Evolutionary conservation across 1,140 invertebrate species (phyloP).

Genomic region (Leptopilina boulardi): DNA sequence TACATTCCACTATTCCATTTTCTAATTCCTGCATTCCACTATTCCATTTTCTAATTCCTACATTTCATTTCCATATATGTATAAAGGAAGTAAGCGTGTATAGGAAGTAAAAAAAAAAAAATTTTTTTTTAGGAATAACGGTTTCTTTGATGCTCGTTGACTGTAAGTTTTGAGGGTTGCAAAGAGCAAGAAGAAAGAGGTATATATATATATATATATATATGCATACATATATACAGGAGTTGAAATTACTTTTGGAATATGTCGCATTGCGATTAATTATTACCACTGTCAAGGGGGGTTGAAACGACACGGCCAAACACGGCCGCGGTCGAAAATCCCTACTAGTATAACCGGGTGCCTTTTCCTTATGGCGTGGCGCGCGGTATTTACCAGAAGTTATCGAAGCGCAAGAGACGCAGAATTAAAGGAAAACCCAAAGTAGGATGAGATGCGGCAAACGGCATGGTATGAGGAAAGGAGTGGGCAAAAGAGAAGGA

Average conservation of each 20-base stretch:
- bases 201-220: too few relatives aligned
- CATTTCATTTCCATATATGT: background rate
- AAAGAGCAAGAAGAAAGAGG: background rate
- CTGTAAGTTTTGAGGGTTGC: conserved; percentile 34
- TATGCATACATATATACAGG: too few relatives aligned
- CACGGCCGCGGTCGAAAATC: conserved; percentile 46
- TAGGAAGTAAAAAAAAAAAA: too few relatives aligned
- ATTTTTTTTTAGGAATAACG: too few relatives aligned
- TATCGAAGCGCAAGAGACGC: conserved; percentile 65
- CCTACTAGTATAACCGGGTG: conserved; percentile 52
- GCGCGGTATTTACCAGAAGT: conserved; percentile 64
- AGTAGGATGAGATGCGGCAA: conserved; percentile 54
- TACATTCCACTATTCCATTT: too few relatives aligned
- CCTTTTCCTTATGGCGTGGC: conserved; percentile 60
- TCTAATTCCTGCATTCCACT: too few relatives aligned
- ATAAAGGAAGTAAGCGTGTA: conserved; percentile 29
- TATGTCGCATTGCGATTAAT: conserved; percentile 59
- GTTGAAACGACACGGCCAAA: conserved; percentile 37
- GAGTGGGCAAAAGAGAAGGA: conserved; percentile 46
- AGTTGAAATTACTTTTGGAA: conserved; percentile 36
- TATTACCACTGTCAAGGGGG: conserved; percentile 49
- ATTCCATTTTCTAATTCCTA: too few relatives aligned
- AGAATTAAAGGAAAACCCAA: conserved; percentile 65
- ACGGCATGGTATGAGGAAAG: conserved; percentile 46
- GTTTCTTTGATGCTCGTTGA: conserved; percentile 55